Evolutionary conservation across 2,888 invertebrate genomes (phyloP).

Genomic region (Leptinotarsa rubiginosa): DNA sequence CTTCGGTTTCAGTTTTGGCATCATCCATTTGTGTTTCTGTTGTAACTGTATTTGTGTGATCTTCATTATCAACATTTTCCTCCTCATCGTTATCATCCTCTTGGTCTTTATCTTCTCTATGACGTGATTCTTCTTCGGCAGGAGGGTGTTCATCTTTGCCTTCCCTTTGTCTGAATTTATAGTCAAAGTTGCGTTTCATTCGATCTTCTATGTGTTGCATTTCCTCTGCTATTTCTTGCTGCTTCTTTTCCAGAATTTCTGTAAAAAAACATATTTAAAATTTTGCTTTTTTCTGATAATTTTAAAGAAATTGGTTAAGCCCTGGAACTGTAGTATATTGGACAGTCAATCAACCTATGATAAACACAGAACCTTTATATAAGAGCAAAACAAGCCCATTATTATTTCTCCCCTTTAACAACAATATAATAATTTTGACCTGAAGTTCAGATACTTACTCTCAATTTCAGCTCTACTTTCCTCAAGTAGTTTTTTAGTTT

Average conservation of each 20-base stretch:
- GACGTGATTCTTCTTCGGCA: slow-evolving; percentile 17
- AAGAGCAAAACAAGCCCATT: too few relatives aligned
- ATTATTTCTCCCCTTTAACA: too few relatives aligned
- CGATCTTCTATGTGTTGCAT: slow-evolving; percentile 73
- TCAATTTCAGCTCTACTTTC: slow-evolving; percentile 75
- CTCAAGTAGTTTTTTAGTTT: slow-evolving; percentile 75
- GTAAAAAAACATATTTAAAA: slow-evolving; percentile 28
- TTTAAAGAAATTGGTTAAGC: not conserved
- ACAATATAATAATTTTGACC: too few relatives aligned
- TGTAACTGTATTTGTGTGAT: not conserved
- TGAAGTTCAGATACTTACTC: slow-evolving; percentile 67
- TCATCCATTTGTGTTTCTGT: slow-evolving; percentile 8
- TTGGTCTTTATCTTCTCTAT: slow-evolving; percentile 11
- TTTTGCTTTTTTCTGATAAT: too few relatives aligned
- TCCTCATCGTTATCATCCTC: slow-evolving; percentile 11
- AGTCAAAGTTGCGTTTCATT: slow-evolving; percentile 64
- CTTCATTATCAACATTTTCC: slow-evolving; percentile 3
- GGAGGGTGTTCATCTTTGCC: slow-evolving; percentile 30
- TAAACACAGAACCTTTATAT: too few relatives aligned
- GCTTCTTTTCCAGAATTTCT: slow-evolving; percentile 76
- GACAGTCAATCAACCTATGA: too few relatives aligned
- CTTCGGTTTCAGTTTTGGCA: not conserved
- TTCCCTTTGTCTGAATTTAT: slow-evolving; percentile 41
- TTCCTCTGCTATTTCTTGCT: slow-evolving; percentile 74
- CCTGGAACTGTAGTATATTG: too few relatives aligned